Percentiles rank a stretch among this genome's conserved stretches.
phyloP scores from a whole-genome alignment of 2,888 invertebrate species.

The Drosophila paranaensis region DNA sequence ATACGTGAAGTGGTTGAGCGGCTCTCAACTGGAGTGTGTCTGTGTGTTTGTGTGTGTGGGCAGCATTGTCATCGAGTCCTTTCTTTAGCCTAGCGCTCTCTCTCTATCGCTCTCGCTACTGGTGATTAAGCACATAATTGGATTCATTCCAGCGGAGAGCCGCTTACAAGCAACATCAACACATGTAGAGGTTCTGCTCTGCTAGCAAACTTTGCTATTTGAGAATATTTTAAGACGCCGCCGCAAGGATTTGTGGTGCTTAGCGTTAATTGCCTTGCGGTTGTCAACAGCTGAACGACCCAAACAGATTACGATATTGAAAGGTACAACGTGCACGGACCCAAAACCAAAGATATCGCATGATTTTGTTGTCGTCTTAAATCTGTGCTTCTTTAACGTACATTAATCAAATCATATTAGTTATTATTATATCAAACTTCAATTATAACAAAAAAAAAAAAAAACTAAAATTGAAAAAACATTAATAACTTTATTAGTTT shows the following conservation, averaged over 20 bases:
- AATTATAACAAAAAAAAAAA: too few relatives aligned
- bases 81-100: slow-evolving; percentile 18
- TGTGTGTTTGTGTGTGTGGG: slow-evolving; percentile 19
- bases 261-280: slow-evolving; percentile 78
- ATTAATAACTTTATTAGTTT: too few relatives aligned
- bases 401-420: too few relatives aligned
- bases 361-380: not conserved
- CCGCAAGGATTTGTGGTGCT: slow-evolving; percentile 74
- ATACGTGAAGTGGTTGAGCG: slow-evolving; percentile 42
- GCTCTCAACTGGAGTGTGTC: slow-evolving; percentile 27
- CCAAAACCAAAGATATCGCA: not conserved
- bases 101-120: slow-evolving; percentile 22
- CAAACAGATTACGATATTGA: slow-evolving; percentile 16
- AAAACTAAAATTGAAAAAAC: too few relatives aligned
- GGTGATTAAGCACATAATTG: slow-evolving; percentile 83
- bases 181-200: slow-evolving; percentile 47
- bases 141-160: slow-evolving; percentile 71
- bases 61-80: slow-evolving; percentile 59
- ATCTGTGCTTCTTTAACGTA: not conserved
- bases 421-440: too few relatives aligned
- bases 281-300: slow-evolving; percentile 54
- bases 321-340: slow-evolving; percentile 14
- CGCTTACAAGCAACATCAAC: slow-evolving; percentile 58
- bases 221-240: slow-evolving; percentile 65
- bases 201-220: slow-evolving; percentile 58